Percentiles rank a stretch among this genome's conserved stretches.
These are phyloP conservation scores for Cepaea nemoralis DNA, from an alignment of 1,140 invertebrate species.

Conservation along the genomic window DNA sequence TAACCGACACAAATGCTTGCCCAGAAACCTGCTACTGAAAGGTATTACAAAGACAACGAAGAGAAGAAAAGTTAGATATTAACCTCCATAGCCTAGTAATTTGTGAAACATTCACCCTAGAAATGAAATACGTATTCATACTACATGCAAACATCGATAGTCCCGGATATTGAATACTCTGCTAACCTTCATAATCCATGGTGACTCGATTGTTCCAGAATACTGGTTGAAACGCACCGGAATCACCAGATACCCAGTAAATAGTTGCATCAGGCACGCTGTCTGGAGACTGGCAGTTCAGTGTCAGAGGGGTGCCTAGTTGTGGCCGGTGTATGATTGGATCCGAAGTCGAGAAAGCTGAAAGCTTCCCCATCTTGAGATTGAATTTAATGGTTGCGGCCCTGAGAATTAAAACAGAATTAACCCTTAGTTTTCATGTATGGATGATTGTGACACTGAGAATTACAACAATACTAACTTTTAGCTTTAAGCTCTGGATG, in stretches of 20 bases:
- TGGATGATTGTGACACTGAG: background rate
- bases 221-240: background rate
- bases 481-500: background rate
- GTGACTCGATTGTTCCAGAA: background rate
- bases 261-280: constrained; percentile 24
- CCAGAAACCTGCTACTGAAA: no score
- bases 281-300: constrained; percentile 27
- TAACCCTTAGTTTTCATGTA: background rate
- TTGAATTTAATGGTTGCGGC: constrained; percentile 32
- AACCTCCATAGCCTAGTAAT: no score
- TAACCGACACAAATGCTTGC: no score
- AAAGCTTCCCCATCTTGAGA: constrained; percentile 26
- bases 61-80: no score
- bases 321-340: background rate
- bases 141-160: no score
- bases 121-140: no score
- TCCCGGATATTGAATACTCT: no score
- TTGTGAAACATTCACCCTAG: no score
- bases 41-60: no score
- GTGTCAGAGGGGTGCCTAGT: background rate
- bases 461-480: background rate
- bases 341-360: background rate
- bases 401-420: background rate
- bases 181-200: constrained; percentile 35
- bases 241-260: background rate